Evolutionary conservation across 2,113 vertebrate genomes (phyloP), one percentile per base, ranked within the genome.

Genomic region (Noctilio leporinus): DNA sequence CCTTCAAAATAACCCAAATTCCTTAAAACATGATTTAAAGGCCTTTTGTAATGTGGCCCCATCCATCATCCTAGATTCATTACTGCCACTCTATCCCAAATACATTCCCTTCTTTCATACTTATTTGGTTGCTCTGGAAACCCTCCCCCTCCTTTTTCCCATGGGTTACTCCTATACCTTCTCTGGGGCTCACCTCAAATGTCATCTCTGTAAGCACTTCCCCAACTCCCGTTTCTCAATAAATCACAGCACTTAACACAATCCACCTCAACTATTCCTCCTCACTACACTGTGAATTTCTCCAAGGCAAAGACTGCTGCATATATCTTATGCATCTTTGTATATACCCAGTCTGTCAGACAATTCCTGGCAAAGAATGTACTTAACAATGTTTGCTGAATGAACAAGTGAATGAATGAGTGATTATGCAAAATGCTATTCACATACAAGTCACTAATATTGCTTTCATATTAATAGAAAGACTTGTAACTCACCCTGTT

Each of bases 401-500:
- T 17, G 26, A 73, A 73, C 43, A 15, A 73, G n/a, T 86, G 83
- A 91, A 84, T 73, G 51, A 96, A 89, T 59, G 19, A 49, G 8
- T 53, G 7, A 69, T 72, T 59, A 67, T 7, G 43, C 49, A 87
- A 86, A 86, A 93, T 84, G 59, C 35, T 81, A 92, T 76, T 92
- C 53, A 86, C 5, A 59, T 8, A 80, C 45, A 93, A 94, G 70
- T 84, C 65, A 91, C 47, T 77, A 67, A 70, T 22, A 33, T 69
- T 28, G 81, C 51, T 94, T 92, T 85, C 47, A 94, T 17, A 20
- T 35, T 78, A 86, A 73, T 20, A 64, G 64, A 75, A 59, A 75
- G 85, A 88, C 75, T 4, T 17, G 0, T 55, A 19, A 91, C 97
- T 97, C 95, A 99, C 99, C 99, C 96, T 99, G 99, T 95, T 99